A percentile compares a stretch with the other conserved stretches of the same genome.
phyloP scores from a whole-genome alignment of 2,797 vertebrate genomes.

The Allobates femoralis region DNA sequence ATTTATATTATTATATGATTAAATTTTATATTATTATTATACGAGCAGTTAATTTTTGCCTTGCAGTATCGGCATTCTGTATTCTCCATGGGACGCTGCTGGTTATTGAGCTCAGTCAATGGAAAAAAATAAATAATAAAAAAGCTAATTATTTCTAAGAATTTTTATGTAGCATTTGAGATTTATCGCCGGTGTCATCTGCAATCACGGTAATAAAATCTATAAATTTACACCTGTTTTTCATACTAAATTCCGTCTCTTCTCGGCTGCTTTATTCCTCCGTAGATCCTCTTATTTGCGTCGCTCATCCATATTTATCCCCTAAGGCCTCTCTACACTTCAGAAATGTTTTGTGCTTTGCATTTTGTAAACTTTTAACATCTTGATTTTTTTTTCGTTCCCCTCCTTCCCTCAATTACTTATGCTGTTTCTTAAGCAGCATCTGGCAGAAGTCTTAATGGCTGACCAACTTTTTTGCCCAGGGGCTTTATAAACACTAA shows the following conservation, averaged over 20 bases:
- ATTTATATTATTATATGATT: too few relatives aligned
- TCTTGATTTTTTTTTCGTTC: slow-evolving; percentile 34
- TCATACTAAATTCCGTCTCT: neutral
- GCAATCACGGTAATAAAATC: neutral
- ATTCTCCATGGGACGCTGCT: neutral
- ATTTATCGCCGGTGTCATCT: neutral
- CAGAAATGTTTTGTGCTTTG: slow-evolving; percentile 21
- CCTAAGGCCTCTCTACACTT: slow-evolving; percentile 18
- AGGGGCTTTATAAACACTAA: slow-evolving; percentile 27
- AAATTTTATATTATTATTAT: too few relatives aligned
- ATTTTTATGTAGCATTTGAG: neutral
- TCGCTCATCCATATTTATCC: slow-evolving; percentile 41
- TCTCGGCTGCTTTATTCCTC: neutral
- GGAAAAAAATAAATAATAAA: neutral
- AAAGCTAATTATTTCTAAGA: neutral
- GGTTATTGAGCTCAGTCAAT: neutral
- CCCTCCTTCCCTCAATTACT: slow-evolving; percentile 30
- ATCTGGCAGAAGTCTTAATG: slow-evolving; percentile 52
- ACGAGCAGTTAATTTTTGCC: too few relatives aligned
- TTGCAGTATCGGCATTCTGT: neutral
- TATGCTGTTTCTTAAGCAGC: slow-evolving; percentile 32
- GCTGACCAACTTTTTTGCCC: slow-evolving; percentile 36
- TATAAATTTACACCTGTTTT: neutral
- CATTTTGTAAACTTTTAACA: slow-evolving; percentile 28
- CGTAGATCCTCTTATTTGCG: neutral